Evolutionary conservation across 2,113 vertebrate species (phyloP), one percentile per base, ranked within the genome.

Genomic region (Serilophus lunatus): DNA sequence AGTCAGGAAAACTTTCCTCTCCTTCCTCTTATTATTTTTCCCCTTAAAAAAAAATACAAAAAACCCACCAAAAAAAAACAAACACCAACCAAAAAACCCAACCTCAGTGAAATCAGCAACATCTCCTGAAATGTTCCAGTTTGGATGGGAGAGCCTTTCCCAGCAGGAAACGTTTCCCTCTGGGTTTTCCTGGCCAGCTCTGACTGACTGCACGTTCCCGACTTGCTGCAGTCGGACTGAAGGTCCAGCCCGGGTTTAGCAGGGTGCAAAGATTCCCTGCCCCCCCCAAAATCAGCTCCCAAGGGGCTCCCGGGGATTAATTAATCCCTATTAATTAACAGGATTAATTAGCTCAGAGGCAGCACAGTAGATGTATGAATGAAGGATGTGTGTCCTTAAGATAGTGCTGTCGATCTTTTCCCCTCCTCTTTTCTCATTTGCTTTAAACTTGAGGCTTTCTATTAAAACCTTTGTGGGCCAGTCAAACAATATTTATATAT

Each of bases 1-100:
- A 93, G 95, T 92, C 88, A 90, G 90, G 92, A 92, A 93, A 96
- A 93, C 71, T 90, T 92, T 86, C 76, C 71, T 93, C 82, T 95
- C 53, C 57, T 94, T 92, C 80, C 82, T 64, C 79, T 92, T 92
- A 47, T 94, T 91, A 65, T 86, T 96, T 92, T 68, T 51, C 33
- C 82, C 60, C 0, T 50, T 16, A 56, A 56, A 10, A 56, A 51
- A 65, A 59, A 49, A 56, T 35, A 36, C n/a, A n/a, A 40, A 47
- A 29, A 13, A 26, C 13, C n/a, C n/a, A n/a, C n/a, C n/a, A n/a
- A n/a, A n/a, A n/a, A n/a, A n/a, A n/a, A n/a, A n/a, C n/a, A n/a
- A n/a, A n/a, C n/a, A n/a, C n/a, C n/a, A n/a, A n/a, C n/a, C n/a
- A n/a, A n/a, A n/a, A n/a, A n/a, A n/a, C n/a, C n/a, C 47, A 64